A percentile compares a stretch with the other conserved stretches of the same genome.
phyloP scores from a whole-genome alignment of 2,113 vertebrate genomes.

The Pygoscelis antarcticus region DNA sequence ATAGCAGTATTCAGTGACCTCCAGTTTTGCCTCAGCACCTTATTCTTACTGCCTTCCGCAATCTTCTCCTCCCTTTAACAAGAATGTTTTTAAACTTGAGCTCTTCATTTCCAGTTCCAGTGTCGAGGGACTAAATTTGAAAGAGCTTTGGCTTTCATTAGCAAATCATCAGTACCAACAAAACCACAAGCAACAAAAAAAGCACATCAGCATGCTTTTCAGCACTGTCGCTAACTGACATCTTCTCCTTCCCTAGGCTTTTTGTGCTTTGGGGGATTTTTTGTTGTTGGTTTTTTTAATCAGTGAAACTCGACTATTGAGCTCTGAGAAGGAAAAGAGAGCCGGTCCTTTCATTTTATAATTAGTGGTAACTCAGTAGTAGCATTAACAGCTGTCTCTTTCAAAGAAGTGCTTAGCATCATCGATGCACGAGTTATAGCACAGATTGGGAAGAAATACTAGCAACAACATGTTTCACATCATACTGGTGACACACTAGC shows the following conservation, averaged over 20 bases:
- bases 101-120: conserved; percentile 46
- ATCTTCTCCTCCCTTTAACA: neutral
- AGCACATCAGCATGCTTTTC: conserved; percentile 60
- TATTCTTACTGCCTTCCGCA: neutral
- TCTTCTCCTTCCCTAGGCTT: conserved; percentile 37
- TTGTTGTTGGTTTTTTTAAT: conserved; percentile 26
- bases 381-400: conserved; percentile 62
- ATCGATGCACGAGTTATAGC: neutral
- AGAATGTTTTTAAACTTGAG: conserved; percentile 53
- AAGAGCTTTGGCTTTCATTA: conserved; percentile 60
- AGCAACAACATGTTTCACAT: neutral
- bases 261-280: conserved; percentile 40
- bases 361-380: conserved; percentile 59
- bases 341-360: conserved; percentile 49
- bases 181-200: conserved; percentile 48
- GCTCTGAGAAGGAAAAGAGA: conserved; percentile 34
- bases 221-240: neutral
- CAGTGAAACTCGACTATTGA: conserved; percentile 46
- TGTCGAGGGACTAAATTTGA: neutral
- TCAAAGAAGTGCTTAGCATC: conserved; percentile 21
- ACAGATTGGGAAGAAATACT: neutral
- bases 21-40: neutral
- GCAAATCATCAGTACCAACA: conserved; percentile 51
- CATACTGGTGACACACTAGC: neutral
- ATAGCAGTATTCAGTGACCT: neutral